These are phyloP conservation scores for Pachliopta kotzebuea DNA, from an alignment of 2,888 invertebrate genomes.

Conservation along the genomic window DNA sequence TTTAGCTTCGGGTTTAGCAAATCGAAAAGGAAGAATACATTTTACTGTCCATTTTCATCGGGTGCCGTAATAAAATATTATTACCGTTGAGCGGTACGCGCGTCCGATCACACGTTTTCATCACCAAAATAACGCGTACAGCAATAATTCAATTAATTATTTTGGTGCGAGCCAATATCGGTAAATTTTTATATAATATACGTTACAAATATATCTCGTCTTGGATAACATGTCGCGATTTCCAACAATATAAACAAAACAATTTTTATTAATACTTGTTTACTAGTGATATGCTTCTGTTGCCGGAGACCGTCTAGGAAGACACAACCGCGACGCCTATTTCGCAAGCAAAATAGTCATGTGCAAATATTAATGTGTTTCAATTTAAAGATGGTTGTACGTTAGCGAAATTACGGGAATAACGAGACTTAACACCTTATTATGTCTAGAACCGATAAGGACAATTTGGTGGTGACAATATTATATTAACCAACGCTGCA, in stretches of 20 bases:
- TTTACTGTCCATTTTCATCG: not conserved
- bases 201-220: not conserved
- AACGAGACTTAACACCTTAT: no score
- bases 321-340: no score
- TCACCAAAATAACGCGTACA: not conserved
- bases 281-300: no score
- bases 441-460: no score
- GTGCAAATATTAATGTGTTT: no score
- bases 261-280: not conserved
- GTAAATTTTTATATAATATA: not conserved
- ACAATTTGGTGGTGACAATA: no score
- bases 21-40: not conserved
- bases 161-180: not conserved
- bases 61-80: not conserved
- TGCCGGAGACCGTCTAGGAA: no score
- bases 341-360: no score
- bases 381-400: no score
- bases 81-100: not conserved
- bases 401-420: no score
- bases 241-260: not conserved
- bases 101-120: not conserved
- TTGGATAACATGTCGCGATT: not conserved
- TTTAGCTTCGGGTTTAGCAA: constrained; percentile 4
- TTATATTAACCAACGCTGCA: no score
- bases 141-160: not conserved